Conservation (phyloP, 2,888 invertebrate genomes). For the Tillus elongatus region DNA sequence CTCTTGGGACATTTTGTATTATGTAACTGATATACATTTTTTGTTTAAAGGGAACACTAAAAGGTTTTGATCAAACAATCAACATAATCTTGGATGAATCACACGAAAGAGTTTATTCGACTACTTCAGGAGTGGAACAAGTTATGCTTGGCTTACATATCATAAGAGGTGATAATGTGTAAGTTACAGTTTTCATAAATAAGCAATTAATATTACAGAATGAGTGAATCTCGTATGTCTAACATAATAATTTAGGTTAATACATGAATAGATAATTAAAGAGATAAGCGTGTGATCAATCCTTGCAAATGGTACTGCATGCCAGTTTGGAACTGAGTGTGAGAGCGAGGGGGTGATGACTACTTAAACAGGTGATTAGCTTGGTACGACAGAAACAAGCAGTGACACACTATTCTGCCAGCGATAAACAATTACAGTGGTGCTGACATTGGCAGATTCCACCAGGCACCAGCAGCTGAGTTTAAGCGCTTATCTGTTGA, state of each 20-base stretch:
- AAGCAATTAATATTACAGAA: neutral
- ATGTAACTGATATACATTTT: constrained; percentile 1
- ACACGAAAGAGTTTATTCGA: constrained; percentile 95
- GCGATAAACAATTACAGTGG: no score
- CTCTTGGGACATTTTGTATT: constrained; percentile 7
- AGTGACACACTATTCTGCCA: no score
- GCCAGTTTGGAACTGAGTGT: no score
- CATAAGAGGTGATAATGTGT: constrained; percentile 96
- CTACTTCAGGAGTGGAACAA: constrained; percentile 84
- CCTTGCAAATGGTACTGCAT: no score
- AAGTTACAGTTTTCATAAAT: constrained; percentile 36
- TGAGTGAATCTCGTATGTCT: neutral
- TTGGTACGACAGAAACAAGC: no score
- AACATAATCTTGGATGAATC: constrained; percentile 97
- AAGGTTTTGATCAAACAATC: constrained; percentile 99
- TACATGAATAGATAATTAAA: no score
- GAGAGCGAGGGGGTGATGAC: no score
- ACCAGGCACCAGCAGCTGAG: no score
- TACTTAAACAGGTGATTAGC: no score
- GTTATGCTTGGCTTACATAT: constrained; percentile 96
- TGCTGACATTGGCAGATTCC: no score
- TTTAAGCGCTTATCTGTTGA: no score
- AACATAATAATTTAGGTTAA: constrained; percentile 1
- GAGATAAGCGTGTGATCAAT: no score
- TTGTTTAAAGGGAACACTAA: constrained; percentile 72